Evolutionary conservation across 2,888 invertebrate genomes (phyloP).

Genomic region (Eledona agricola): DNA sequence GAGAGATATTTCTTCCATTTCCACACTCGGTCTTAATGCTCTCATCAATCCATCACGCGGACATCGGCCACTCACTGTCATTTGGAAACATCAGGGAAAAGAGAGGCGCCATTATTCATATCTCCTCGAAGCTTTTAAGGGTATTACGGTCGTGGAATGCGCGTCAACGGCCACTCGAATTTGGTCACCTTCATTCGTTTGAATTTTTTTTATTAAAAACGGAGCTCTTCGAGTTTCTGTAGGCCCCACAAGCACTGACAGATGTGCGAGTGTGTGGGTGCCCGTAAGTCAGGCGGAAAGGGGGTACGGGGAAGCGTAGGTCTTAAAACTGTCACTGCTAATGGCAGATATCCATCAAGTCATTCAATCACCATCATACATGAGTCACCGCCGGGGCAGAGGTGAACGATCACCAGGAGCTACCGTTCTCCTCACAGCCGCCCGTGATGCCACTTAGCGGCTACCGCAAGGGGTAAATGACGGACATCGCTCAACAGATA

Average conservation of each 20-base stretch:
- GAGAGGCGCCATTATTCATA: slow-evolving; percentile 38
- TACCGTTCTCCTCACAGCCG: slow-evolving; percentile 38
- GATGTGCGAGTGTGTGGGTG: slow-evolving; percentile 49
- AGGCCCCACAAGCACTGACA: slow-evolving; percentile 41
- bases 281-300: slow-evolving; percentile 42
- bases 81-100: slow-evolving; percentile 49
- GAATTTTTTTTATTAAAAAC: no score
- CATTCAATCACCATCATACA: slow-evolving; percentile 62
- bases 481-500: slow-evolving; percentile 44
- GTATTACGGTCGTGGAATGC: slow-evolving; percentile 17
- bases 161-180: slow-evolving; percentile 6
- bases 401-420: slow-evolving; percentile 44
- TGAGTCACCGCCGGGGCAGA: slow-evolving; percentile 52
- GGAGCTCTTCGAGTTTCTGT: slow-evolving; percentile 56
- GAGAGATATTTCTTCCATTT: slow-evolving; percentile 59
- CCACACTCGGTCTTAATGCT: slow-evolving; percentile 51
- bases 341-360: slow-evolving; percentile 64
- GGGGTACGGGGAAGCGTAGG: slow-evolving; percentile 41
- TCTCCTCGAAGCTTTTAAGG: slow-evolving; percentile 34
- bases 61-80: slow-evolving; percentile 53
- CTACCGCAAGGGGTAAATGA: slow-evolving; percentile 49
- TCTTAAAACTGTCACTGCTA: slow-evolving; percentile 64
- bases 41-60: slow-evolving; percentile 54
- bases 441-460: slow-evolving; percentile 37
- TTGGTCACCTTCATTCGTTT: no score